Percentiles rank a stretch among this genome's conserved stretches.
These are phyloP conservation scores for Drosophila greeni DNA, from an alignment of 2,888 invertebrate genomes.

Conservation along the genomic window DNA sequence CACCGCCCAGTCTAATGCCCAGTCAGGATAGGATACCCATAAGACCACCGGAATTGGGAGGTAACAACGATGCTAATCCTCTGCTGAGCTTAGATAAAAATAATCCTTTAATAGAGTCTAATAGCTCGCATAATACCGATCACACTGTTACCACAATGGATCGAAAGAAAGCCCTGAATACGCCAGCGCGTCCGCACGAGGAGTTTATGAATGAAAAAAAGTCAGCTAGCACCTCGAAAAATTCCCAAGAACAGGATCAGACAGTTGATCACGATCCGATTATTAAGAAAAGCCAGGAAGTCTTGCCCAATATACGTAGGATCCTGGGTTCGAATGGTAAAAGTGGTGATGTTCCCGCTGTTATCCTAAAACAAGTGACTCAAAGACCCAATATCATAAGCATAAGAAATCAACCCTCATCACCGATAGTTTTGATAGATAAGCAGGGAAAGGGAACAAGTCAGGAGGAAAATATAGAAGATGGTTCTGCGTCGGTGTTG, in stretches of 20 bases:
- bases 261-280: constrained; percentile 15
- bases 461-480: constrained; percentile 30
- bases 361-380: constrained; percentile 85
- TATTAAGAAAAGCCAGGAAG: constrained; percentile 78
- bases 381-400: constrained; percentile 78
- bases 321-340: constrained; percentile 92
- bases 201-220: constrained; percentile 37
- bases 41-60: constrained; percentile 81
- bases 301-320: constrained; percentile 90
- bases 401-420: constrained; percentile 73
- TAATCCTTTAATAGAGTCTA: constrained; percentile 27
- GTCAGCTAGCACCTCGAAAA: constrained; percentile 10
- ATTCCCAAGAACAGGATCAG: constrained; percentile 9
- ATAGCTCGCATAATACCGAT: constrained; percentile 24
- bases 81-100: constrained; percentile 35
- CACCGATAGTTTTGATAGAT: constrained; percentile 70
- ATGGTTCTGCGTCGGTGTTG: constrained; percentile 29
- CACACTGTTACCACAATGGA: constrained; percentile 47
- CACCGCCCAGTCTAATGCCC: constrained; percentile 90
- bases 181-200: constrained; percentile 81
- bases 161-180: constrained; percentile 85
- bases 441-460: constrained; percentile 22
- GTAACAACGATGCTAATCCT: constrained; percentile 25
- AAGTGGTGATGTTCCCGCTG: constrained; percentile 89
- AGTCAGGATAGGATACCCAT: constrained; percentile 91